Conservation (phyloP, 1,140 invertebrate genomes). For the Pogonomyrmex californicus region DNA sequence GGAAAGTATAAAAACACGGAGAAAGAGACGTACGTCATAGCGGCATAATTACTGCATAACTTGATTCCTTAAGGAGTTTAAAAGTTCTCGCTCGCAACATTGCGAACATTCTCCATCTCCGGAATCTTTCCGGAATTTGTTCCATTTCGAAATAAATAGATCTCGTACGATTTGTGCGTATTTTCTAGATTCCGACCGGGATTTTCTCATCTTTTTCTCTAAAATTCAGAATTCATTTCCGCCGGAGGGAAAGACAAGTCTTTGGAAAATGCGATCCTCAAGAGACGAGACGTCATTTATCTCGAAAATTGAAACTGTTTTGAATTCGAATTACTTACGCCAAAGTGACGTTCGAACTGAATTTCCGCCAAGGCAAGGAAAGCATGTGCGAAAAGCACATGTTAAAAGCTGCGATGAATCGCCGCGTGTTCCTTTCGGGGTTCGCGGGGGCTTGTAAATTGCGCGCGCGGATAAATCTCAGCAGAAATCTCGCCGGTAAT, state of each 20-base stretch:
- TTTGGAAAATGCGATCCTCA: background rate
- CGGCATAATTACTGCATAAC: background rate
- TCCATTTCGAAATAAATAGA: background rate
- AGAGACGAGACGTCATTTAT: background rate
- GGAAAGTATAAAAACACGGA: background rate
- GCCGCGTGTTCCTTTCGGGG: too few relatives aligned
- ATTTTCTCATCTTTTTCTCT: background rate
- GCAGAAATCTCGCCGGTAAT: conserved; percentile 31
- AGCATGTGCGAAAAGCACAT: background rate
- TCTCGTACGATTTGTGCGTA: background rate
- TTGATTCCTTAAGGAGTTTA: conserved; percentile 14
- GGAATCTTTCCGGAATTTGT: background rate
- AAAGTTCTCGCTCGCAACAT: background rate
- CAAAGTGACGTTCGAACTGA: background rate
- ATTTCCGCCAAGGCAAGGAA: background rate
- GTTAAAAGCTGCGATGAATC: too few relatives aligned
- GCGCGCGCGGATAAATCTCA: conserved; percentile 19
- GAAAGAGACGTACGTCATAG: background rate
- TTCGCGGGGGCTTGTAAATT: background rate
- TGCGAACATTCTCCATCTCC: background rate
- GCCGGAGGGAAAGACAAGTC: background rate
- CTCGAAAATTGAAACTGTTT: background rate
- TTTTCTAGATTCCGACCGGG: background rate
- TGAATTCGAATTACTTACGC: background rate
- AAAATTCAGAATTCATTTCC: background rate